A percentile compares a stretch with the other conserved stretches of the same genome.
These are phyloP conservation scores for Trogon surrucura DNA, from an alignment of 2,113 vertebrate species.

Conservation along the genomic window DNA sequence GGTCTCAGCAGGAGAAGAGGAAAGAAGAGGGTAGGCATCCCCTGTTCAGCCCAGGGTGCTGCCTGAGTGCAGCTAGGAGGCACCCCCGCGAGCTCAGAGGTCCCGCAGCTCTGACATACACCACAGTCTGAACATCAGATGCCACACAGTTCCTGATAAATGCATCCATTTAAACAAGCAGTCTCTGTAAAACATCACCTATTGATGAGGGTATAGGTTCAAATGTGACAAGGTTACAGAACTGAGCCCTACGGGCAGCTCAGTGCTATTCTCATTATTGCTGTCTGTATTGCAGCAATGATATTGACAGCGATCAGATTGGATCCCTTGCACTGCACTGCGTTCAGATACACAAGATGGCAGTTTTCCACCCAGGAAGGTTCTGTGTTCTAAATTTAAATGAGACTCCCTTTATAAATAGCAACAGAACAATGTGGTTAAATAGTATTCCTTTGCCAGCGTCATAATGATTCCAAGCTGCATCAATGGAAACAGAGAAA, in stretches of 20 bases:
- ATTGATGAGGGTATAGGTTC: not conserved
- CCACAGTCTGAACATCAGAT: not conserved
- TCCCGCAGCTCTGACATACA: not conserved
- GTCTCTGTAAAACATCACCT: not conserved
- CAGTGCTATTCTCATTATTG: not conserved
- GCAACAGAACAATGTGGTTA: slow-evolving; percentile 41
- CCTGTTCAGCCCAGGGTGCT: fast-evolving
- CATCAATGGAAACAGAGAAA: slow-evolving; percentile 45
- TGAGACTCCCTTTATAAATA: slow-evolving; percentile 44
- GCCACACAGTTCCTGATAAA: not conserved
- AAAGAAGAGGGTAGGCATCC: not conserved
- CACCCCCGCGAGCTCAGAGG: fast-evolving
- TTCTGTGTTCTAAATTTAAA: slow-evolving; percentile 49
- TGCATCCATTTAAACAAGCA: fast-evolving
- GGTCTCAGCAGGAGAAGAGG: fast-evolving
- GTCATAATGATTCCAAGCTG: slow-evolving; percentile 15
- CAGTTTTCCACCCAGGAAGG: slow-evolving; percentile 33
- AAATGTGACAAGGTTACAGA: not conserved
- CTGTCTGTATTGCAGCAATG: not conserved
- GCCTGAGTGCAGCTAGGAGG: not conserved
- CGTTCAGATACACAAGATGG: not conserved
- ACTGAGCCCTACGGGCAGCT: not conserved
- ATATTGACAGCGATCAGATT: not conserved
- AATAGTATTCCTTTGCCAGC: slow-evolving; percentile 24
- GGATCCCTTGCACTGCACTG: not conserved